These are phyloP conservation scores for Virgularia gustaviana DNA, from an alignment of 92 coral and sea anemone species.

Conservation along the genomic window DNA sequence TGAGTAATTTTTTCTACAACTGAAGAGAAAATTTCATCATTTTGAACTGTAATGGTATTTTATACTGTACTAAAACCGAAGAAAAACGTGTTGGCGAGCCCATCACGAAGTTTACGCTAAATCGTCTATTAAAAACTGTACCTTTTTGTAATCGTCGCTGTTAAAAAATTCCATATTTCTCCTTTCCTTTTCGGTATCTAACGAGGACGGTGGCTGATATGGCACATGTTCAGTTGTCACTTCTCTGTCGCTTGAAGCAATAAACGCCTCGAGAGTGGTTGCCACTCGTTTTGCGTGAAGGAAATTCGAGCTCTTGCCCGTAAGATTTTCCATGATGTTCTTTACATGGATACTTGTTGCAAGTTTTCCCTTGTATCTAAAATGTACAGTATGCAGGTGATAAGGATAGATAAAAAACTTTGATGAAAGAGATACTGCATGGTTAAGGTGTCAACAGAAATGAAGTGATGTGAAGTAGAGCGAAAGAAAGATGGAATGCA, in stretches of 20 bases:
- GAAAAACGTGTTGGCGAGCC: too few relatives aligned
- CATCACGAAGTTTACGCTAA: background rate
- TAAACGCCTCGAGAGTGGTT: constrained; percentile 64
- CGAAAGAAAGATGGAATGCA: too few relatives aligned
- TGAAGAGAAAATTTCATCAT: too few relatives aligned
- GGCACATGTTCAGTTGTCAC: constrained; percentile 66
- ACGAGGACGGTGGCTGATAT: constrained; percentile 12
- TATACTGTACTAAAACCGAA: too few relatives aligned
- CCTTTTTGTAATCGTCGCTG: constrained; percentile 50
- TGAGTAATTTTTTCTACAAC: too few relatives aligned
- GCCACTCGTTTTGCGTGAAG: constrained; percentile 78
- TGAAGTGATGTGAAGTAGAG: too few relatives aligned
- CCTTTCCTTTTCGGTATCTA: constrained; percentile 26
- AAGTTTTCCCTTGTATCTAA: constrained; percentile 64
- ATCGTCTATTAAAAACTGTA: too few relatives aligned
- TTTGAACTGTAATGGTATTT: too few relatives aligned
- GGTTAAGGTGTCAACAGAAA: too few relatives aligned
- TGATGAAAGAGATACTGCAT: too few relatives aligned
- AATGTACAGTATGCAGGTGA: too few relatives aligned
- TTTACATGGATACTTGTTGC: constrained; percentile 52
- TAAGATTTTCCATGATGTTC: constrained; percentile 58
- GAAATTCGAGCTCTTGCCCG: constrained; percentile 47
- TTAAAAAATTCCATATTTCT: constrained; percentile 42
- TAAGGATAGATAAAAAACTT: too few relatives aligned
- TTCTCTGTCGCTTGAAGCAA: constrained; percentile 55